A percentile compares a stretch with the other conserved stretches of the same genome.
Evolutionary conservation across 2,888 invertebrate species (phyloP).

Genomic region (Lepetodrilus schrolli): DNA sequence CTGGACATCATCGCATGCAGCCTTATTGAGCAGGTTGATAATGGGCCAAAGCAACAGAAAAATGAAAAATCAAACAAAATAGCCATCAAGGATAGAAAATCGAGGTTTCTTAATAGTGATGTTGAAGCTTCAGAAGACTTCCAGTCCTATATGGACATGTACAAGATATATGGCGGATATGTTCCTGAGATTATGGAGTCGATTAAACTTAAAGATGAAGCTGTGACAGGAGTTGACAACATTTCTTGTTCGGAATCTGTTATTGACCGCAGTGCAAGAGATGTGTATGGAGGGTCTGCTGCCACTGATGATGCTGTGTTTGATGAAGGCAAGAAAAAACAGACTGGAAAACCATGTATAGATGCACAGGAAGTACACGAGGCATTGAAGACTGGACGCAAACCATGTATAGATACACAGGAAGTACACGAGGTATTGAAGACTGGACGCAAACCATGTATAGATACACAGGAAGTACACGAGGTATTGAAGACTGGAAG

Average conservation of each 20-base stretch:
- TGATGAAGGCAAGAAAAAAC: neutral
- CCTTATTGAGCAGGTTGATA: conserved; percentile 22
- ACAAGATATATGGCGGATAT: neutral
- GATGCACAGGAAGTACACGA: neutral
- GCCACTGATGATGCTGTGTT: neutral
- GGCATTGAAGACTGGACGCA: neutral
- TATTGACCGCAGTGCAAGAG: too few species aligned
- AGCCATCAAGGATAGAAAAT: neutral
- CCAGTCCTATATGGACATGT: conserved; percentile 4
- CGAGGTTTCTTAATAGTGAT: neutral
- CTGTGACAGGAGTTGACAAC: neutral
- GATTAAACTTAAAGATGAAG: neutral
- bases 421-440: neutral
- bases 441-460: neutral
- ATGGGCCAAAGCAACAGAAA: neutral
- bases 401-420: neutral
- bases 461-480: neutral
- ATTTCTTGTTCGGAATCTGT: neutral
- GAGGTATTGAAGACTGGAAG: neutral
- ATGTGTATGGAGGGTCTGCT: too few species aligned
- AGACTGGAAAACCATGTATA: neutral
- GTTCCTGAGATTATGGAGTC: neutral
- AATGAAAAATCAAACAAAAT: neutral
- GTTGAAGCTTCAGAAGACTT: neutral
- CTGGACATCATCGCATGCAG: conserved; percentile 38